Evolutionary conservation across 2,797 vertebrate species (phyloP).

Genomic region (Tadarida brasiliensis): DNA sequence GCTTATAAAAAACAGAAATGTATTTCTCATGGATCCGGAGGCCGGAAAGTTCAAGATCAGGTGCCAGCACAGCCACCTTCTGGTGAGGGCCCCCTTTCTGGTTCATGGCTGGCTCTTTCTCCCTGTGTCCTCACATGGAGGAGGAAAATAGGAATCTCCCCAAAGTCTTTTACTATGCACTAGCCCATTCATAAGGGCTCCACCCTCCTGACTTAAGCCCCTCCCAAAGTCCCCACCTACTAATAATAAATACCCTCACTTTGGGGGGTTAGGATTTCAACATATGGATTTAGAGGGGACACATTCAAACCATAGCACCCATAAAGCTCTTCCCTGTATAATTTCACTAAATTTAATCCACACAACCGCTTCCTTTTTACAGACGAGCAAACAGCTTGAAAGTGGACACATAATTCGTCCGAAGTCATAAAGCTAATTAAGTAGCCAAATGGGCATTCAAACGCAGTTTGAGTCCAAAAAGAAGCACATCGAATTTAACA

Average conservation of each 20-base stretch:
- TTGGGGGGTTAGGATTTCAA: not conserved
- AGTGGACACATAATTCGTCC: conserved; percentile 47
- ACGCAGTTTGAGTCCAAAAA: conserved; percentile 20
- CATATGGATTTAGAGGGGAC: not conserved
- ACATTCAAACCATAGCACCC: not conserved
- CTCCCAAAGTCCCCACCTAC: not conserved
- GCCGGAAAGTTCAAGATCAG: not conserved
- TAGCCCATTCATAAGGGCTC: not conserved
- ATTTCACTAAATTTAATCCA: conserved; percentile 25
- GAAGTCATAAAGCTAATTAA: conserved; percentile 57
- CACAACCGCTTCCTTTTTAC: not conserved
- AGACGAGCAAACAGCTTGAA: conserved; percentile 38
- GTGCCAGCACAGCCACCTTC: not conserved
- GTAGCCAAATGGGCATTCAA: conserved; percentile 13
- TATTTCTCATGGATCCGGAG: not conserved
- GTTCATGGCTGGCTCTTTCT: not conserved
- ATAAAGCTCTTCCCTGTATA: not conserved
- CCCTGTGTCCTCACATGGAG: accelerated
- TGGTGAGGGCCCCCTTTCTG: not conserved
- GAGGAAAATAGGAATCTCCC: not conserved
- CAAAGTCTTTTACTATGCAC: not conserved
- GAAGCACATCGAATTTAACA: conserved; percentile 63
- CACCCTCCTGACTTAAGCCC: not conserved
- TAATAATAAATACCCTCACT: not conserved
- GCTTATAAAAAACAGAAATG: not conserved